Base-by-base conservation (phyloP, 2,888 invertebrate species). In the Hirtodrosophila alboralis region DNA sequence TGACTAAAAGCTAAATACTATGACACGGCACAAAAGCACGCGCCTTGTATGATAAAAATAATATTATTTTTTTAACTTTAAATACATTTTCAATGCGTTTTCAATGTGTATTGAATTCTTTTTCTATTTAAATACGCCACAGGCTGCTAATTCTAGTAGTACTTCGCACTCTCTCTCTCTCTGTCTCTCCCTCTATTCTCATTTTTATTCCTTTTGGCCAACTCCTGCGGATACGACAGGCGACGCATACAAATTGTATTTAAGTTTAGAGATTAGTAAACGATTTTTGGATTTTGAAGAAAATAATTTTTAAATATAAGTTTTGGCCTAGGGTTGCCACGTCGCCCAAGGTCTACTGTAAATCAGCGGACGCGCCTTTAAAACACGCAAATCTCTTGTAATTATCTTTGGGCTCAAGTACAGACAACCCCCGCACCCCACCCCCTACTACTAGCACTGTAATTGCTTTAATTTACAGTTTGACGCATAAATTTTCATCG, bases 401-500 rank as follows among this genome's bases (percentile, higher is more conserved):
- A 74, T 74, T 74, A 71, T 59, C 51, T 61, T 60, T 10, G 27
- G 44, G 30, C 47, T n/a, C 40, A 18, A 18, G 4, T 36, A 7
- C 10, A 9, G 2, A 6, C 6, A 4, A 10, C 7, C 4, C 4
- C 1, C 6, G 6, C 52, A 1, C 21, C 1, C 30, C 9, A 3
- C 34, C 27, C 26, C n/a, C 1, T 27, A 4, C 9, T 49, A 8
- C 0, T 16, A 10, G 13, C 9, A 10, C 43, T 72, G 67, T 74
- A 74, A 74, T 74, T 74, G 70, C 74, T 67, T 64, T 65, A 56
- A 75, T 65, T 75, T 68, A 75, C 72, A 65, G 68, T 69, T 72
- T 68, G 37, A 43, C 58, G 72, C 71, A 75, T 75, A 75, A 75
- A 75, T 75, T 75, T 75, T 49, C 38, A 23, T 38, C 49, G 49